These are phyloP conservation scores for Choristoneura fumiferana DNA, from an alignment of 1,140 invertebrate species.

Conservation along the genomic window DNA sequence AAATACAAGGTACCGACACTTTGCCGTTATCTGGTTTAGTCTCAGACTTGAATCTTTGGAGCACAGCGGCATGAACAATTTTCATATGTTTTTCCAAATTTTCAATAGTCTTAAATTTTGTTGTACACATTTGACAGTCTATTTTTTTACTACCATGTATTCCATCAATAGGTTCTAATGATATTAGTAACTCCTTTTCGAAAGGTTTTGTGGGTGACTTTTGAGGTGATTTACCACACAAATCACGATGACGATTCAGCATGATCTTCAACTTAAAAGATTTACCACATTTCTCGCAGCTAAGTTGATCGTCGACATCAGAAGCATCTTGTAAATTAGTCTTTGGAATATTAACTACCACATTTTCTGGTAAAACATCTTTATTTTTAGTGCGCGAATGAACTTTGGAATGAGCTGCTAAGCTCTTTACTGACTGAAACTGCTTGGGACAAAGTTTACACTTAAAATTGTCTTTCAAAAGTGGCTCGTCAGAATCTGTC, in stretches of 20 bases:
- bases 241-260: slow-evolving; percentile 50
- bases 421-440: slow-evolving; percentile 42
- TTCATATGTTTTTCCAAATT: slow-evolving; percentile 62
- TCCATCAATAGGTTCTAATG: slow-evolving; percentile 54
- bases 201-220: slow-evolving; percentile 24
- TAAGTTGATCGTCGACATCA: slow-evolving; percentile 53
- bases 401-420: slow-evolving; percentile 41
- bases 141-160: slow-evolving; percentile 25
- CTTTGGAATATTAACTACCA: slow-evolving; percentile 30
- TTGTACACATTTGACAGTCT: slow-evolving; percentile 51
- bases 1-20: slow-evolving; percentile 52
- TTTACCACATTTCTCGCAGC: slow-evolving; percentile 65
- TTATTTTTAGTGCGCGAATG: slow-evolving; percentile 32
- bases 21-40: slow-evolving; percentile 23
- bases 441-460: slow-evolving; percentile 58
- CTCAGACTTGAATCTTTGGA: slow-evolving; percentile 28
- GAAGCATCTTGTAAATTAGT: slow-evolving; percentile 34
- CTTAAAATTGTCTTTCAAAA: slow-evolving; percentile 38
- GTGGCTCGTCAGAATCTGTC: slow-evolving; percentile 61
- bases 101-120: slow-evolving; percentile 54
- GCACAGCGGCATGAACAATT: slow-evolving; percentile 54
- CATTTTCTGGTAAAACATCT: slow-evolving; percentile 2
- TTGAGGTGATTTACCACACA: slow-evolving; percentile 33
- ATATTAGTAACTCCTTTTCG: slow-evolving; percentile 47
- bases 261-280: slow-evolving; percentile 70